A percentile compares a stretch with the other conserved stretches of the same genome.
phyloP scores from a whole-genome alignment of 1,140 invertebrate genomes.

The Monochamus saltuarius region DNA sequence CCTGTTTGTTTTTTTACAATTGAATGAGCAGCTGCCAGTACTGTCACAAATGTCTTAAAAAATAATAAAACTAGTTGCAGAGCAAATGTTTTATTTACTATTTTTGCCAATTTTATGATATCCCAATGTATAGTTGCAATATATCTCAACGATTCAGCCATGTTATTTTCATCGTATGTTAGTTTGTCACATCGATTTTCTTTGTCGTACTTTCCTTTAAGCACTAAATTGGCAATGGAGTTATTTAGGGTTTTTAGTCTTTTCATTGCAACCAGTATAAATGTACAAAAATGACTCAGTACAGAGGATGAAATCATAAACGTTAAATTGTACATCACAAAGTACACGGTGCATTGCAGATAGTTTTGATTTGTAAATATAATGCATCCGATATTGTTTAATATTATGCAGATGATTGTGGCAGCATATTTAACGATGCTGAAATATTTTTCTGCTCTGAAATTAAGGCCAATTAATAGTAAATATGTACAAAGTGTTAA shows the following conservation, averaged over 20 bases:
- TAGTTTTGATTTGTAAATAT: neutral
- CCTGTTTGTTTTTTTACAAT: constrained; percentile 10
- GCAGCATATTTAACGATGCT: too few species aligned
- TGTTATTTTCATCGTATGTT: constrained; percentile 8
- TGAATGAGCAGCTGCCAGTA: constrained; percentile 11
- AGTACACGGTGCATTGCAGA: constrained; percentile 9
- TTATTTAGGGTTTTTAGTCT: constrained; percentile 13
- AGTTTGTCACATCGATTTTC: constrained; percentile 3
- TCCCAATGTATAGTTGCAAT: too few species aligned
- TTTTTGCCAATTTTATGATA: neutral
- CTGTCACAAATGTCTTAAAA: constrained; percentile 8
- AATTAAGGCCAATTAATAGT: too few species aligned
- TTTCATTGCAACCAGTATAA: constrained; percentile 8
- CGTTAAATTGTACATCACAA: constrained; percentile 15
- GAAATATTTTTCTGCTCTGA: too few species aligned
- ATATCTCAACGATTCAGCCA: constrained; percentile 4
- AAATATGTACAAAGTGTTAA: too few species aligned
- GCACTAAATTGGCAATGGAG: neutral
- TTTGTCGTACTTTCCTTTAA: neutral
- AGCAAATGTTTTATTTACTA: constrained; percentile 13
- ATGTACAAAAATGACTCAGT: constrained; percentile 11
- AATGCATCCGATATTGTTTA: too few species aligned
- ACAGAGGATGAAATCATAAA: constrained; percentile 13
- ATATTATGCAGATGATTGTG: too few species aligned
- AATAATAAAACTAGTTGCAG: constrained; percentile 9